Base-by-base conservation (phyloP, 2,797 vertebrate species). In the Echiichthys vipera region DNA sequence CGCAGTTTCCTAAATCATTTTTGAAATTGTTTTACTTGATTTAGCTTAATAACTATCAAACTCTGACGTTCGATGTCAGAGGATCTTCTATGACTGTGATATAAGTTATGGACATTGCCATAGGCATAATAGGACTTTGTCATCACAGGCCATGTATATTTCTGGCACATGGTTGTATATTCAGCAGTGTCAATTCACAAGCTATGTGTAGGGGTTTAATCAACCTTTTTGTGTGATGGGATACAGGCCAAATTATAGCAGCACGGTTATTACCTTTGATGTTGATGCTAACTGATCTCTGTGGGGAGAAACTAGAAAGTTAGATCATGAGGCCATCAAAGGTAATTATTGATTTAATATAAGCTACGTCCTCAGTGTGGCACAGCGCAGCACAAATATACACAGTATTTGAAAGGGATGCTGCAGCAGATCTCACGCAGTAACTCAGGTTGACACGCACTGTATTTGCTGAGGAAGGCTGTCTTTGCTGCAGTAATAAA, bases 401-500 rank as follows among this genome's bases (percentile, higher is more conserved):
- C 29, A 50, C 29, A 50, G 58, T 45, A 59, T 80, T 71, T 51
- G 64, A 22, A n/a, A 76, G 43, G 34, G 37, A 73, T 65, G 66
- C 84, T 15, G 77, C 81, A 68, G 74, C 43, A 64, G 61, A 77
- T 77, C 63, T 56, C 43, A 15, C 45, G 79, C 78, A 69, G 83
- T 79, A 76, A 62, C 59, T 79, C 71, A 34, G 24, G 7, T 57
- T 64, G 66, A 79, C 71, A 80, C 62, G 65, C 71, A 56, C 49
- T 37, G 71, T 82, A 81, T 89, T 87, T 91, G 87, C 89, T 66
- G 85, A 88, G 85, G 85, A 88, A 77, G 85, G 74, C 70, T 51
- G 74, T 80, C 76, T 89, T 84, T 93, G 89, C 87, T 88, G 92
- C 92, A 93, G 93, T 93, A 87, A 94, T 94, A 91, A 94, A 94